Base-by-base conservation (phyloP, 2,888 invertebrate genomes). In the Lochmaea capreae region DNA sequence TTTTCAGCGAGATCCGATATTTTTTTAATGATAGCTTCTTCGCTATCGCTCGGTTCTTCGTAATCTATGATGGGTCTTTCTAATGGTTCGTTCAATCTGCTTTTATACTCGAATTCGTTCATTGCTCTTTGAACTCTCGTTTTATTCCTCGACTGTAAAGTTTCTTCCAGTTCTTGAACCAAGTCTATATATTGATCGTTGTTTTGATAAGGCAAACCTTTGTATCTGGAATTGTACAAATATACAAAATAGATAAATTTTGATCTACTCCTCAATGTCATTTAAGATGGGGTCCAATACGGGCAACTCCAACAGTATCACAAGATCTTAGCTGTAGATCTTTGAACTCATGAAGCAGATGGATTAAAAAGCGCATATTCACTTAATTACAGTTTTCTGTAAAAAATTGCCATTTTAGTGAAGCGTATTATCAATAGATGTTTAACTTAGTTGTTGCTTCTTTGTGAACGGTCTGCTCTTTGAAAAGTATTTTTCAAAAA, bases 81-180 rank as follows among this genome's bases (percentile, higher is more conserved):
- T 66, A 87, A 79, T 52, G 85, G 85, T 72, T 84, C 81, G 73
- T 87, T 87, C 66, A 83, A 83, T 42, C 82, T 83, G 72, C 87
- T 86, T 46, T 81, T 79, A 65, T 81, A 77, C 78, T 87, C 87
- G 76, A 87, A 87, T 72, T 86, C 86, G 65, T 81, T 78, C 83
- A 86, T 86, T 0, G 86, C 84, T 61, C 83, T 82, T 70, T 83
- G 82, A 1, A 87, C 87, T 63, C 86, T 78, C 62, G 85, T 83
- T 43, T 83, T 81, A 73, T 86, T 87, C 59, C 87, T 78, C 39
- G 82, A 81, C 5, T 85, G 83, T n/a, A 87, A 76, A 9, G 84
- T 86, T 57, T 86, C 84, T 76, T 87, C 86, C 18, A 87, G 76
- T 77, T 87, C 87, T 61, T 85, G 82, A 4, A 87, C 84, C 65